Conservation (phyloP, 1,140 invertebrate genomes). For the Drosophila pseudoobscura region DNA sequence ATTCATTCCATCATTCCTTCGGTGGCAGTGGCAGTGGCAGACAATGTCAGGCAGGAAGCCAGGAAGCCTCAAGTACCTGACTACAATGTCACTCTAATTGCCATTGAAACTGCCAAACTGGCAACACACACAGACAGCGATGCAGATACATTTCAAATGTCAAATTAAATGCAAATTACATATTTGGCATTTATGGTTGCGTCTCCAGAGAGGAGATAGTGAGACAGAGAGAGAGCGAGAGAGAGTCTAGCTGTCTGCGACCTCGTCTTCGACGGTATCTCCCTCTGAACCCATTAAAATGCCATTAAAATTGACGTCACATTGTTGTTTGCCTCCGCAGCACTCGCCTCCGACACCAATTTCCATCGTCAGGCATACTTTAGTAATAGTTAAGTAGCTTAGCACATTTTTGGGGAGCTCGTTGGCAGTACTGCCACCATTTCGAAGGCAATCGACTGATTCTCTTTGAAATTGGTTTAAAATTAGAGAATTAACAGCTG, state of each 20-base stretch:
- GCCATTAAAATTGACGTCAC: slow-evolving; percentile 70
- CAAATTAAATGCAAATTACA: slow-evolving; percentile 79
- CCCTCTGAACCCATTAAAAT: slow-evolving; percentile 66
- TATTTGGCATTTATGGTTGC: slow-evolving; percentile 61
- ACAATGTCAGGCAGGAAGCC: background rate
- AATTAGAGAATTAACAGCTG: background rate
- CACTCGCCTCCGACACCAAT: slow-evolving; percentile 42
- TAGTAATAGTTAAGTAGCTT: slow-evolving; percentile 38
- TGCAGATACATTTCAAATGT: slow-evolving; percentile 49
- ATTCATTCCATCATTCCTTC: slow-evolving; percentile 3
- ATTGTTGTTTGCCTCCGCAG: slow-evolving; percentile 31
- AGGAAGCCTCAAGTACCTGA: slow-evolving; percentile 5
- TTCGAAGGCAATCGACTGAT: slow-evolving; percentile 33
- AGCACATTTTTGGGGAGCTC: slow-evolving; percentile 7
- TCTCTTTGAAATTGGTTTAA: background rate
- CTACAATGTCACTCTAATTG: slow-evolving; percentile 43
- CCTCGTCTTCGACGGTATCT: background rate
- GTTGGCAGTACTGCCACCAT: slow-evolving; percentile 10
- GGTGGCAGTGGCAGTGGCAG: slow-evolving; percentile 1
- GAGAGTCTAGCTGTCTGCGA: background rate
- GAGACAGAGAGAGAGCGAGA: background rate
- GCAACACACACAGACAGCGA: background rate
- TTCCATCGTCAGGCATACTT: slow-evolving; percentile 31
- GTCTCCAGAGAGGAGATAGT: slow-evolving; percentile 2
- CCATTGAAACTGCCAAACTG: slow-evolving; percentile 5